Base-by-base conservation (phyloP, 2,888 invertebrate species). In the Epicampocera succincta region DNA sequence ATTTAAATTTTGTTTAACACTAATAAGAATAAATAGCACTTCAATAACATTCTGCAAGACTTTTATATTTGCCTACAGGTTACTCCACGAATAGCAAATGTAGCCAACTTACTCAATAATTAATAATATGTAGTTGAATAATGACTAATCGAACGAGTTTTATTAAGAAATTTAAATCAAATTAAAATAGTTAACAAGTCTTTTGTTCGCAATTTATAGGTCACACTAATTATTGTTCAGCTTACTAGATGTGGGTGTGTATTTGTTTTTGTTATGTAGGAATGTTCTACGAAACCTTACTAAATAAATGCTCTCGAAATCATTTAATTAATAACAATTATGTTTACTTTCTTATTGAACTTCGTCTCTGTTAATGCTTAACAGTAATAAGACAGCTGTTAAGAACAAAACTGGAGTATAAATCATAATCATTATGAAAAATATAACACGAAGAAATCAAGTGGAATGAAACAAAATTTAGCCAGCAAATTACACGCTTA, bases 131-230 rank as follows among this genome's bases (percentile, higher is more conserved):
- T n/a, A 40, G 46, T 38, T 25, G 29, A 4, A 17, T 50, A 33
- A 38, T 77, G 77, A 77, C 77, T 77, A 77, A 77, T 77, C 46
- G 11, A 61, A 54, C 13, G 17, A 48, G 13, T 38, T 25, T 29
- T 21, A 63, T 17, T 2, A 4, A 42, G 19, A 3, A 21, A 1
- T 25, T 44, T 12, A 33, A 33, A 17, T 21, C 3, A 40, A 58
- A 11, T 21, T 11, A 65, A 29, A 4, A 29, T 58, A 3, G 9
- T 33, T 33, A 33, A 33, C 33, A 33, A 63, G 40, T 8, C 13
- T n/a, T 69, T 63, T 71, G 46, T 77, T 50, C 21, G 29, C 3
- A 42, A 29, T 77, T 63, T 63, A n/a, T 71, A 33, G 33, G 40
- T 65, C 42, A 25, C 21, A n/a, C 4, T n/a, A 17, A 77, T 46